Conservation (phyloP, 2,797 vertebrate genomes). For the Danio kyathit region DNA sequence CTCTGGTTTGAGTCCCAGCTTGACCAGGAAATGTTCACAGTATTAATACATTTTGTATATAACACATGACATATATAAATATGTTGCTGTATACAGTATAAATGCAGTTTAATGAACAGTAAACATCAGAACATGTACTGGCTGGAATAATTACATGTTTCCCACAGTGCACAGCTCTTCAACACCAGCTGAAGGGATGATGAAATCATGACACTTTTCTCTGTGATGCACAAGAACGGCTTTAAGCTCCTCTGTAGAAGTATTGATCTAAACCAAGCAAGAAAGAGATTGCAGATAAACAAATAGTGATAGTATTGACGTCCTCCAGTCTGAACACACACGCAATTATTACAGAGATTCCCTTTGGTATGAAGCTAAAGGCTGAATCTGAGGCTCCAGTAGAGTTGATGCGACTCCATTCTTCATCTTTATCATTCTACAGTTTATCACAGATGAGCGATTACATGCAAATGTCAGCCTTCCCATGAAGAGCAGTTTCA, state of each 20-base stretch:
- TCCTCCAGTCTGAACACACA: not conserved
- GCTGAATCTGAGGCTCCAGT: constrained; percentile 21
- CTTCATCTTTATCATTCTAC: too few species aligned
- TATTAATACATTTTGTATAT: too few species aligned
- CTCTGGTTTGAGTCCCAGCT: too few species aligned
- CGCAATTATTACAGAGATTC: constrained; percentile 17
- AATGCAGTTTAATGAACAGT: too few species aligned
- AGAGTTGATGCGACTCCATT: too few species aligned
- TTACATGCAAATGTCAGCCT: too few species aligned
- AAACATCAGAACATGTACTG: not conserved
- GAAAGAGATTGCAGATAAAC: constrained; percentile 40
- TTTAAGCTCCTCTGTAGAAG: constrained; percentile 30
- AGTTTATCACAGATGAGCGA: too few species aligned
- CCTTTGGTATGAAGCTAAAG: not conserved
- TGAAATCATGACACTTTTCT: not conserved
- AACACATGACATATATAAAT: too few species aligned
- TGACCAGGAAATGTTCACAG: too few species aligned
- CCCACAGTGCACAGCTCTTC: not conserved
- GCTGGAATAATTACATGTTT: not conserved
- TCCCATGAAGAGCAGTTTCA: too few species aligned
- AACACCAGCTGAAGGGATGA: not conserved
- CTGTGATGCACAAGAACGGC: not conserved
- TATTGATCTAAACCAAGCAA: constrained; percentile 40
- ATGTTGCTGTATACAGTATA: not conserved
- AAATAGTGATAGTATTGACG: constrained; percentile 45